A percentile compares a stretch with the other conserved stretches of the same genome.
Conservation (phyloP, 37 sponge, comb jelly and placozoan species). For the Chondrilla cf. caribensis region DNA sequence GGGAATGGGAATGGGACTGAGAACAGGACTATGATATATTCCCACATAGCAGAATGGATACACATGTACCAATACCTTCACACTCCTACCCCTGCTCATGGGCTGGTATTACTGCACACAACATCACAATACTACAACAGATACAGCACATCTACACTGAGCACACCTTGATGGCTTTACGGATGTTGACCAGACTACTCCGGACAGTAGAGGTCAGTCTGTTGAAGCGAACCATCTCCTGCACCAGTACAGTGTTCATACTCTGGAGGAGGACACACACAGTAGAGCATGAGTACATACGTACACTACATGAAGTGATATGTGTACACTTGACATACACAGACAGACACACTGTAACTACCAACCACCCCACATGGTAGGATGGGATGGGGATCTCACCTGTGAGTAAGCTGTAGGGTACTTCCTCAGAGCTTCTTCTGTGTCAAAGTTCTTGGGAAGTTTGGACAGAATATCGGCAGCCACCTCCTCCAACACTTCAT, state of each 20-base stretch:
- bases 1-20: too few relatives aligned
- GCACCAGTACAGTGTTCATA: conserved; percentile 99
- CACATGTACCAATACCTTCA: too few relatives aligned
- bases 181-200: conserved; percentile 81
- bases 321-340: too few relatives aligned
- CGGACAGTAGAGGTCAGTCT: conserved; percentile 80
- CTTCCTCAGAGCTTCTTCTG: conserved; percentile 91
- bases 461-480: conserved; percentile 93
- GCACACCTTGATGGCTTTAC: conserved; percentile 93
- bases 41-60: too few relatives aligned
- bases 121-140: not conserved
- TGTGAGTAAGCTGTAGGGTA: conserved; percentile 98
- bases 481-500: conserved; percentile 91
- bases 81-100: too few relatives aligned
- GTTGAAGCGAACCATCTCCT: conserved; percentile 99
- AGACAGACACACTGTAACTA: too few relatives aligned
- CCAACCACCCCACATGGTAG: not conserved
- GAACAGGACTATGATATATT: too few relatives aligned
- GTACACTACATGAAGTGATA: too few relatives aligned
- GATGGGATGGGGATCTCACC: conserved; percentile 32
- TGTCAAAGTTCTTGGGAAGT: conserved; percentile 91
- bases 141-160: not conserved
- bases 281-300: too few relatives aligned
- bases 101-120: too few relatives aligned
- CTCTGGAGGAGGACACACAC: conserved; percentile 59